Conservation (phyloP, 2,888 invertebrate species). For the Lottia scabra region DNA sequence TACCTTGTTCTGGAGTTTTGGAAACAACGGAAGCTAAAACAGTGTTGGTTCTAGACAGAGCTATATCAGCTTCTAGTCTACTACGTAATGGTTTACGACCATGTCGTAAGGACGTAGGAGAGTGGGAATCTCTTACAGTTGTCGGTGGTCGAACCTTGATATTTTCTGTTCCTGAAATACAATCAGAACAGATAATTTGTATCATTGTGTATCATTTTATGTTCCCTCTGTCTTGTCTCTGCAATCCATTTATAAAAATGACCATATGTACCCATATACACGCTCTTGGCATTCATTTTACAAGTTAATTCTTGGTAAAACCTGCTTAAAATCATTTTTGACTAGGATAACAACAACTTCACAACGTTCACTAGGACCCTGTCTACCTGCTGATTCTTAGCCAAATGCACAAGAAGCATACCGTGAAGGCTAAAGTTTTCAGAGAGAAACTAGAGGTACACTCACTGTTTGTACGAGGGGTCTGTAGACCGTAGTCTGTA, state of each 20-base stretch:
- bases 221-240: too few relatives aligned
- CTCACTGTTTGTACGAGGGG: not conserved
- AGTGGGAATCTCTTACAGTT: not conserved
- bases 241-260: too few relatives aligned
- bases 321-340: not conserved
- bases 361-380: too few relatives aligned
- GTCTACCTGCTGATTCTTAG: too few relatives aligned
- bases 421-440: too few relatives aligned
- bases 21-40: not conserved
- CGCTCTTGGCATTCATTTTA: too few relatives aligned
- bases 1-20: not conserved
- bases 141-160: not conserved
- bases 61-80: constrained; percentile 1
- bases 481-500: not conserved
- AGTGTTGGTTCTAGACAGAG: not conserved
- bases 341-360: not conserved
- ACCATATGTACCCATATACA: too few relatives aligned
- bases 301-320: too few relatives aligned
- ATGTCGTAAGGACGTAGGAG: not conserved
- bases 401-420: too few relatives aligned
- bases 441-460: not conserved
- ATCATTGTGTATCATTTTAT: too few relatives aligned
- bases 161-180: not conserved
- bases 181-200: not conserved
- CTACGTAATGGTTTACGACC: not conserved